Base-by-base conservation (phyloP, 2,113 vertebrate genomes). In the Propithecus coquereli region DNA sequence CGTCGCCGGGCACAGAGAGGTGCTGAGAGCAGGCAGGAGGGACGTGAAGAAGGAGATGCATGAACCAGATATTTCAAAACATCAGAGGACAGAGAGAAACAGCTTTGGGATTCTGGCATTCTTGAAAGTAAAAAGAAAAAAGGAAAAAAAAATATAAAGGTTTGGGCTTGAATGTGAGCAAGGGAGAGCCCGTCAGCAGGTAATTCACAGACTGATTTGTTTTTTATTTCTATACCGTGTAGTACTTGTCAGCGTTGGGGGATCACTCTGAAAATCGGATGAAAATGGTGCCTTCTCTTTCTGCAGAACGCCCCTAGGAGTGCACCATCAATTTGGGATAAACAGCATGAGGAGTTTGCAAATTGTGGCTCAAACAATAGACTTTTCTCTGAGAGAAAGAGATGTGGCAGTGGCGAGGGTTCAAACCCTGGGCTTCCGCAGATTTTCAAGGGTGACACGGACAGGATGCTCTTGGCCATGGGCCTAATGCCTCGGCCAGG, bases 111-210 rank as follows among this genome's bases (percentile, higher is more conserved):
- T 8, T 30, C 73, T 54, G 85, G 1, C 25, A 14, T 37, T 12
- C 71, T 63, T 94, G 37, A n/a, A 82, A 95, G 73, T 61, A 16
- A 79, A 54, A 52, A 30, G 12, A 16, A 11, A 47, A 25, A 25
- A 84, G 50, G 13, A 14, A 77, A 52, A 43, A 30, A 12, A 23
- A 11, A 47, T 66, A 74, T 25, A 25, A 65, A 96, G 22, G 34
- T 77, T 92, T n/a, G 61, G 59, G 82, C 30, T 25, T 79, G 66
- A 88, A 59, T 23, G 14, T 92, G 97, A 97, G 94, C 86, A 82
- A 32, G 52, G 73, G 59, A n/a, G 52, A 61, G 0, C 71, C 45
- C 16, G 43, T 93, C 23, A 5, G 59, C 71, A 85, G 20, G 79
- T 73, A 73, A 87, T 79, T 66, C 59, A 77, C 27, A 12, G 74